These are phyloP conservation scores for Harpegnathos saltator DNA, from an alignment of 1,140 invertebrate genomes.

Conservation along the genomic window DNA sequence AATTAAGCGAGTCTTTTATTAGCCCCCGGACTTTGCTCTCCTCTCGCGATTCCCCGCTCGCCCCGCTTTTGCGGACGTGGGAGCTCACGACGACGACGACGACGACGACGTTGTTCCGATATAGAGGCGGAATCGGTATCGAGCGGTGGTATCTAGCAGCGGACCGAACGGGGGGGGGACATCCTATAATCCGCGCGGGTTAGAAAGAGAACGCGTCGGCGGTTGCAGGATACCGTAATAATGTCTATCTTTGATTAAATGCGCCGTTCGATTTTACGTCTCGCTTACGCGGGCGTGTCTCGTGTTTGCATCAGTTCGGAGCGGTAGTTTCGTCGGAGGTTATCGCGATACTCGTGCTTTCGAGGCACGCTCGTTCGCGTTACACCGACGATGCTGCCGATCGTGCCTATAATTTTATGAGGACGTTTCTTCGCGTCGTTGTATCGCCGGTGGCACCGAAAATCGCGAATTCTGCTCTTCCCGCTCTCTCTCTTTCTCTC, in stretches of 20 bases:
- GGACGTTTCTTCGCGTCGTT: not conserved
- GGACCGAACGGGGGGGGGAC: not conserved
- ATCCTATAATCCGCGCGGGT: not conserved
- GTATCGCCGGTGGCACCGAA: not conserved
- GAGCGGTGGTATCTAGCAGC: not conserved
- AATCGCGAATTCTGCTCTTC: not conserved
- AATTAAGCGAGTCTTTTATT: constrained; percentile 78
- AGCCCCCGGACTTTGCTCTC: constrained; percentile 33
- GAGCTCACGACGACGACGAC: too few species aligned
- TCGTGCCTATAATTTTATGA: not conserved
- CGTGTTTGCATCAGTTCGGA: constrained; percentile 7
- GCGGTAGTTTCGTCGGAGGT: not conserved
- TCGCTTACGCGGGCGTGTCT: not conserved
- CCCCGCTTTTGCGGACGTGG: not conserved
- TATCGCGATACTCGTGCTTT: not conserved
- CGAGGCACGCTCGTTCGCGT: not conserved
- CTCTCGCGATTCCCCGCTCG: constrained; percentile 17
- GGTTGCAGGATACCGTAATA: not conserved
- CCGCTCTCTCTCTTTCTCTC: not conserved
- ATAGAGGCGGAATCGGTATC: not conserved
- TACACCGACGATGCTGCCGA: not conserved
- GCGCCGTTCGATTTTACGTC: constrained; percentile 14
- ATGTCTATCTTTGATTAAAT: constrained; percentile 31
- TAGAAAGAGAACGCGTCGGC: not conserved
- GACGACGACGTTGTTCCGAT: too few species aligned